A percentile compares a stretch with the other conserved stretches of the same genome.
Conservation (phyloP, 2,797 vertebrate species). For the Microcaecilia unicolor region DNA sequence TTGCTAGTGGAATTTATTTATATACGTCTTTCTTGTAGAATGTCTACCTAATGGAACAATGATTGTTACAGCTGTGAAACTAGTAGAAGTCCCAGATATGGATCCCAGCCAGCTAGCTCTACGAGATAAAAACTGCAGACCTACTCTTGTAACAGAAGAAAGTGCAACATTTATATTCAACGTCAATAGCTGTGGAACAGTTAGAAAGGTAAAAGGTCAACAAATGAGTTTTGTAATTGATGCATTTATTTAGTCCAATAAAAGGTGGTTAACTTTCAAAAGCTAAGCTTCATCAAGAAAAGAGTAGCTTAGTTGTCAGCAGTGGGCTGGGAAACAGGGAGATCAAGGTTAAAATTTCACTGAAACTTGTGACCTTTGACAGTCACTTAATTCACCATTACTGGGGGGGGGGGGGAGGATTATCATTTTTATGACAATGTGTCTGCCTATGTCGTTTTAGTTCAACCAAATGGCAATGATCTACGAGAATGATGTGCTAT, state of each 20-base stretch:
- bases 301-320: too few species aligned
- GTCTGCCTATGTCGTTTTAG: conserved; percentile 18
- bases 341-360: too few species aligned
- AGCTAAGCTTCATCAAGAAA: neutral
- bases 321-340: too few species aligned
- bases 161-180: conserved; percentile 30
- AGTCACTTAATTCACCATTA: too few species aligned
- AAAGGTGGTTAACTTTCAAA: neutral
- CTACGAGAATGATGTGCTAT: conserved; percentile 39
- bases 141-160: conserved; percentile 28
- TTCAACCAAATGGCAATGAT: conserved; percentile 24
- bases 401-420: too few species aligned
- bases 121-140: conserved; percentile 55
- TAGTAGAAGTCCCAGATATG: conserved; percentile 45
- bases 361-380: too few species aligned
- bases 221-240: too few species aligned
- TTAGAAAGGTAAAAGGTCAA: conserved; percentile 39
- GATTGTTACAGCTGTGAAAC: conserved; percentile 53
- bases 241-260: too few species aligned
- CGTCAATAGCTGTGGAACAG: conserved; percentile 28
- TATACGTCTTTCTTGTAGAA: conserved; percentile 48
- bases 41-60: conserved; percentile 70
- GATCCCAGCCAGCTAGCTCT: conserved; percentile 47
- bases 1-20: neutral
- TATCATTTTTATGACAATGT: too few species aligned